A percentile compares a stretch with the other conserved stretches of the same genome.
phyloP scores from a whole-genome alignment of 2,888 invertebrate species.

The Timema podura region DNA sequence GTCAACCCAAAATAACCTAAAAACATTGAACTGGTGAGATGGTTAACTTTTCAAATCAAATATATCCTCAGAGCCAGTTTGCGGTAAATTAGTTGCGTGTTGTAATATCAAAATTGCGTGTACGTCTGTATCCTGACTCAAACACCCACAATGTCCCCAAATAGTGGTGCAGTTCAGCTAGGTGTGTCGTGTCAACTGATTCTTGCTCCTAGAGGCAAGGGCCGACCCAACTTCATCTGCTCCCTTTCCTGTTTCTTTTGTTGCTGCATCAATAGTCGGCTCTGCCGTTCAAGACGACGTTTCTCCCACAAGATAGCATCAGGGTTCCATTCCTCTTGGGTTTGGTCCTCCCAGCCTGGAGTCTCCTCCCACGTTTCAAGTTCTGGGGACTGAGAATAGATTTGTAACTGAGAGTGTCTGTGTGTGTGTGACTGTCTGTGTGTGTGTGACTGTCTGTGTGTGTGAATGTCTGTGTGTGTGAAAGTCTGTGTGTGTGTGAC shows the following conservation, averaged over 20 bases:
- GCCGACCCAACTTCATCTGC: conserved; percentile 19
- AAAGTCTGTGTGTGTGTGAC: background rate
- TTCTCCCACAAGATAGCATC: conserved; percentile 29
- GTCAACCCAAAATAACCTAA: too few relatives aligned
- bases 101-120: too few relatives aligned
- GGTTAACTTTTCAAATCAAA: too few relatives aligned
- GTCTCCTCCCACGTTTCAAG: conserved; percentile 32
- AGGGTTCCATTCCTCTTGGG: conserved; percentile 30
- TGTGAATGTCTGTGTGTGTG: conserved; percentile 1
- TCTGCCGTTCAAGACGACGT: conserved; percentile 27
- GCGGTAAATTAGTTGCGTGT: too few relatives aligned
- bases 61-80: too few relatives aligned
- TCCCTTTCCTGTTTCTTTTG: conserved; percentile 26
- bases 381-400: conserved; percentile 22
- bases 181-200: conserved; percentile 26
- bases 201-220: conserved; percentile 23
- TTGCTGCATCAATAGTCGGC: conserved; percentile 26
- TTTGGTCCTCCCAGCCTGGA: conserved; percentile 31
- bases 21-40: too few relatives aligned
- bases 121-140: too few relatives aligned
- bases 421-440: conserved; percentile 5
- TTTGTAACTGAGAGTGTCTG: background rate
- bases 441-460: background rate
- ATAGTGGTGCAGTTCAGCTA: background rate
- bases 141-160: too few relatives aligned